Conservation (phyloP, 2,888 invertebrate genomes). For the Clitarchus hookeri region DNA sequence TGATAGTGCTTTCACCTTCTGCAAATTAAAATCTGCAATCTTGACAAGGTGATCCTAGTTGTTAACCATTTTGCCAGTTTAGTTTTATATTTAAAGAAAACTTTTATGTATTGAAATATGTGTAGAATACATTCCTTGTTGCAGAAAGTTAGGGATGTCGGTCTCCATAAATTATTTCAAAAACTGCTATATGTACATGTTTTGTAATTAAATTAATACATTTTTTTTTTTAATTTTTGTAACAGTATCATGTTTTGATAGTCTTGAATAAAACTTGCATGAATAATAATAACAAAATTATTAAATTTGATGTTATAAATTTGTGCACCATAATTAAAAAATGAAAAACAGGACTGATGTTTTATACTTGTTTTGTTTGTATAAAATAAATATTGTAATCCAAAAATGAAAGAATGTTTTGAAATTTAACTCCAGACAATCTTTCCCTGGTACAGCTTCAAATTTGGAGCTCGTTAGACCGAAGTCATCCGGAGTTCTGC, state of each 20-base stretch:
- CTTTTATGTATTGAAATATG: background rate
- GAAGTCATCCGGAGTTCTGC: slow-evolving; percentile 27
- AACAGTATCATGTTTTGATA: background rate
- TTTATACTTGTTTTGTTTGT: slow-evolving; percentile 19
- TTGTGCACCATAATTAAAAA: background rate
- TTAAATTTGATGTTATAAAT: background rate
- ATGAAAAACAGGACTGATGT: too few relatives aligned
- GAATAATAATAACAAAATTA: background rate
- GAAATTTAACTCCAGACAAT: slow-evolving; percentile 20
- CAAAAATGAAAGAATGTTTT: slow-evolving; percentile 1
- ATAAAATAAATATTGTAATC: slow-evolving; percentile 7
- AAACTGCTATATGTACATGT: background rate
- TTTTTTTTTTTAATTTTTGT: background rate
- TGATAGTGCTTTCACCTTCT: background rate
- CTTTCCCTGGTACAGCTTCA: slow-evolving; percentile 34
- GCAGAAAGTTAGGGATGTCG: background rate
- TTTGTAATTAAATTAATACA: background rate
- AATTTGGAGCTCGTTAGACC: slow-evolving; percentile 29
- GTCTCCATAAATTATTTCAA: background rate
- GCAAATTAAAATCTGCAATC: slow-evolving; percentile 6
- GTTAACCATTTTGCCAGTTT: slow-evolving; percentile 16
- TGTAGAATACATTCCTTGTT: slow-evolving; percentile 6
- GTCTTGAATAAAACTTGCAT: background rate
- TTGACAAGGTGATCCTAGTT: slow-evolving; percentile 25
- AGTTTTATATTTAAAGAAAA: background rate